Base-by-base conservation (phyloP, 1,140 invertebrate species). In the Drosophila subpulchrella region DNA sequence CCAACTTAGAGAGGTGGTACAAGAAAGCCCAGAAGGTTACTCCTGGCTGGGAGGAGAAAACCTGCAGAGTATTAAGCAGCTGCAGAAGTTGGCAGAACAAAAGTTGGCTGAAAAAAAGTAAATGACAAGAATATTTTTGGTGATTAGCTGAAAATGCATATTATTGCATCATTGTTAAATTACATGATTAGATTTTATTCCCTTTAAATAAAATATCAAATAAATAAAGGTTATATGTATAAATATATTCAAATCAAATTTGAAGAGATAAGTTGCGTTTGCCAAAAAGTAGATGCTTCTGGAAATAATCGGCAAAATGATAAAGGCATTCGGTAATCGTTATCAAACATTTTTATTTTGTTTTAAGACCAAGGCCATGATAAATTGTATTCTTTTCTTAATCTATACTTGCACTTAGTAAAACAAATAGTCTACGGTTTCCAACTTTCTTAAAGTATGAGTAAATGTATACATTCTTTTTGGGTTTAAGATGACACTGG, bases 11-110 rank as follows among this genome's bases (percentile, higher is more conserved):
- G 30, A 94, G 93, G 59, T 97, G 96, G 96, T 94, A 95, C 72
- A 94, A 94, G 13, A 93, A 67, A 93, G 95, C 41, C 95, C 95
- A 96, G 90, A 92, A 91, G 15, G 94, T 94, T 3, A 94, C 95
- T n/a, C 95, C 95, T 0, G 96, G 95, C 12, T 97, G 96, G 91
- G 95, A 96, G 75, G 93, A 95, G 93, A 95, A 38, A 96, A 97
- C 30, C 46, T 42, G 56, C 42, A 58, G 12, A 30, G 56, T 4
- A 11, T 79, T 24, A 12, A 50, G 38, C 55, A 80, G 32, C 6
- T 36, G 3, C 71, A 75, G 32, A 42, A 65, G 12, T 48, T 30
- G 2, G 1, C 46, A 0, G 46, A 65, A 3, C 15, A 41, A 4
- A 39, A n/a, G 5, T 1, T 34, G 0, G 34, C 56, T 1, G 50